A percentile compares a stretch with the other conserved stretches of the same genome.
Evolutionary conservation across 30 jellyfish, hydroid and myxozoan genomes (phyloP).

Genomic region (Aurelia aurita): DNA sequence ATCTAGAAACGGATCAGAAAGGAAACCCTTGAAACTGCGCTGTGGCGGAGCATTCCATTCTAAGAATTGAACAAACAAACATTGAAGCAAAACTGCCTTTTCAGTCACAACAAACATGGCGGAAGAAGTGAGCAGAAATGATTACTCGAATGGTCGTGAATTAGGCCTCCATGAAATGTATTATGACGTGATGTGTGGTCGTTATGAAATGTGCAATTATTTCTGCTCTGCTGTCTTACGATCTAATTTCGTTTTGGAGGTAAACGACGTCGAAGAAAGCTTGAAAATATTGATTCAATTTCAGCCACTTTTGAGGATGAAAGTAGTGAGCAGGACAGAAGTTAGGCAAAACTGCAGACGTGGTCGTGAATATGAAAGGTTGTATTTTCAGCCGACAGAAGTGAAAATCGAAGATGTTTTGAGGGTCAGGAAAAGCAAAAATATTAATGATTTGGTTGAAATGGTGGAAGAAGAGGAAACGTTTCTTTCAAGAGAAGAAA

Average conservation of each 20-base stretch:
- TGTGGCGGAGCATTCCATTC: too few species aligned
- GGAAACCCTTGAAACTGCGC: too few species aligned
- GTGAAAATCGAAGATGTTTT: conserved; percentile 18
- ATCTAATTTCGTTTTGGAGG: conserved; percentile 13
- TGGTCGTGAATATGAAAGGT: conserved; percentile 7
- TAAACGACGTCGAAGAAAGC: conserved; percentile 27
- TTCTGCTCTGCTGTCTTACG: conserved; percentile 26
- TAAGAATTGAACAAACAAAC: too few species aligned
- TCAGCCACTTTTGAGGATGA: conserved; percentile 61
- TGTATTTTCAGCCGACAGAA: conserved; percentile 28
- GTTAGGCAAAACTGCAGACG: not conserved
- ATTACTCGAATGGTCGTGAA: conserved; percentile 6
- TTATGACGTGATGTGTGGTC: not conserved
- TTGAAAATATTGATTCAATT: conserved; percentile 17
- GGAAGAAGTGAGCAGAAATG: not conserved
- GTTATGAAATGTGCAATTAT: conserved; percentile 30
- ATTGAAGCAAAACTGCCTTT: too few species aligned
- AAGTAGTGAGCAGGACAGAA: conserved; percentile 17
- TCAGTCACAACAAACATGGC: not conserved
- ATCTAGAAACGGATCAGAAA: too few species aligned
- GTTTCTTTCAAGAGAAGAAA: conserved; percentile 42
- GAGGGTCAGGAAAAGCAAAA: conserved; percentile 5
- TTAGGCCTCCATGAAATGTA: conserved; percentile 46
- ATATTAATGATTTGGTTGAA: conserved; percentile 15
- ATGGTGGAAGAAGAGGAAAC: conserved; percentile 42